These are phyloP conservation scores for Phasia obesa DNA, from an alignment of 2,888 invertebrate species.

Conservation along the genomic window DNA sequence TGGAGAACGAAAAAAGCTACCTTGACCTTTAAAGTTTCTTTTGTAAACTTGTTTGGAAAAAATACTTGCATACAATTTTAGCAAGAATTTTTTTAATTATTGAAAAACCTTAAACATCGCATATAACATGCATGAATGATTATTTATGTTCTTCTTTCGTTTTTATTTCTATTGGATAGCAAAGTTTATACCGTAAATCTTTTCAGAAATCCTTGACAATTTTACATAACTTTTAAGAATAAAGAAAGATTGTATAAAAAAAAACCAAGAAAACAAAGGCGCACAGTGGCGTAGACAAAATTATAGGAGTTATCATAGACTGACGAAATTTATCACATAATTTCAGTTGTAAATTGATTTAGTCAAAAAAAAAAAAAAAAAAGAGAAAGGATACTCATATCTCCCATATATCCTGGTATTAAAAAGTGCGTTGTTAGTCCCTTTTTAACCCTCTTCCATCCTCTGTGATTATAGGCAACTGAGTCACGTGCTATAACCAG, in stretches of 20 bases:
- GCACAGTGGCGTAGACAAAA: no score
- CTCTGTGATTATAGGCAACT: no score
- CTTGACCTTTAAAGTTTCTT: slow-evolving; percentile 57
- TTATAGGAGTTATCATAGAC: no score
- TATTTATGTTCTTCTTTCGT: background rate
- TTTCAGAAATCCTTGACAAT: background rate
- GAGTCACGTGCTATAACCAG: no score
- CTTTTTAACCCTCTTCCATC: no score
- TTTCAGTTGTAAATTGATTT: no score
- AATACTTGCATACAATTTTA: background rate
- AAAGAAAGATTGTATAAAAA: background rate
- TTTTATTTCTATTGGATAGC: background rate
- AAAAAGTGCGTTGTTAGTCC: no score
- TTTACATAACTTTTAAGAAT: background rate
- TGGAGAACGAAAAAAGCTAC: background rate
- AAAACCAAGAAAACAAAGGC: no score
- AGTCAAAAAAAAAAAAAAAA: no score
- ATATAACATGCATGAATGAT: background rate
- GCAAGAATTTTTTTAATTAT: slow-evolving; percentile 22
- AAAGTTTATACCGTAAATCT: background rate
- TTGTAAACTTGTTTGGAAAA: slow-evolving; percentile 7
- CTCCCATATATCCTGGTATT: no score
- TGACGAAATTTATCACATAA: no score
- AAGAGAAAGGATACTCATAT: no score
- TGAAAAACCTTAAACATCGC: slow-evolving; percentile 27